phyloP scores from a whole-genome alignment of 1,140 invertebrate species.

The Batillaria attramentaria region DNA sequence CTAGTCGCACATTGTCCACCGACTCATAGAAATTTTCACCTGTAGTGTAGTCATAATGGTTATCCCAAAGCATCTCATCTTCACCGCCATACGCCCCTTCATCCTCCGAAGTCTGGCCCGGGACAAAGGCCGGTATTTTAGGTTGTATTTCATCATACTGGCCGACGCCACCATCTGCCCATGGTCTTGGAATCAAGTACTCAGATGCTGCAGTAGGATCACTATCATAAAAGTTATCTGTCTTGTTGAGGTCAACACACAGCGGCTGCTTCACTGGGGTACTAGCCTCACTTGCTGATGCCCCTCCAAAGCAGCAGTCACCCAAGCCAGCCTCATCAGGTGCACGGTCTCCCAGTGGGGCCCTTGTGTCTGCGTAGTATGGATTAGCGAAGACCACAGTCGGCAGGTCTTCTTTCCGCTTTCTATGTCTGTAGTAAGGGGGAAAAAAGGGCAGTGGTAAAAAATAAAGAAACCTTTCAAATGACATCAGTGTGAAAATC shows the following conservation, averaged over 20 bases:
- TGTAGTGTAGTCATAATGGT: constrained; percentile 25
- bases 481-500: background rate
- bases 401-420: constrained; percentile 15
- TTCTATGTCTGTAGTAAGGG: background rate
- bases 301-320: background rate
- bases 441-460: background rate
- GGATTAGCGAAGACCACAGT: constrained; percentile 24
- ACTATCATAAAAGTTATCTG: no score
- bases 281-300: background rate
- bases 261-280: background rate
- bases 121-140: no score
- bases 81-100: background rate
- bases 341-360: background rate
- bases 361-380: constrained; percentile 10
- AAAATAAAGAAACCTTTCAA: background rate
- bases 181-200: no score
- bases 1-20: constrained; percentile 24
- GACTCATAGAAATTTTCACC: constrained; percentile 31
- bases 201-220: no score
- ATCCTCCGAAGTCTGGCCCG: no score
- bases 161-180: no score
- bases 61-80: background rate
- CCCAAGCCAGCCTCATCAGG: background rate
- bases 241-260: no score
- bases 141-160: no score